These are phyloP conservation scores for Oncorhynchus masou DNA, from an alignment of 2,113 vertebrate species.

Conservation along the genomic window DNA sequence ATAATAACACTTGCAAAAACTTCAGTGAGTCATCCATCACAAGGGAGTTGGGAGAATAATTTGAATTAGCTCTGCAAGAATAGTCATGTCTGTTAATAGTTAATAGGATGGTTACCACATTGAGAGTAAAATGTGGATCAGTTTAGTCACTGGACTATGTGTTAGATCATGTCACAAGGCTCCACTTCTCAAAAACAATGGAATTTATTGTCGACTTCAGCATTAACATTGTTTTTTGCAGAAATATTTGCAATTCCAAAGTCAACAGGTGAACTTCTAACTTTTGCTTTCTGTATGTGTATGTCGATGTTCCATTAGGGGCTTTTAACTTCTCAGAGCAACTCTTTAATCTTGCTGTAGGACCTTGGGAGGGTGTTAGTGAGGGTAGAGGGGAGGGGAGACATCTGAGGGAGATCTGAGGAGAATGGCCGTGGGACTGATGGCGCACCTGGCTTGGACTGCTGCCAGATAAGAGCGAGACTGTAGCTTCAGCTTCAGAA, in stretches of 20 bases:
- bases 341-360: no score
- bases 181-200: no score
- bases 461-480: conserved; percentile 15
- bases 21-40: not conserved
- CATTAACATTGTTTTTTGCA: no score
- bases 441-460: not conserved
- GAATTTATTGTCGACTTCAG: no score
- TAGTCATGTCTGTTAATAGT: not conserved
- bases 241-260: no score
- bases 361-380: not conserved
- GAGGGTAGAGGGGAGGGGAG: not conserved
- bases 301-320: no score
- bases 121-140: not conserved
- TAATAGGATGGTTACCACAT: not conserved
- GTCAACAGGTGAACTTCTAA: no score
- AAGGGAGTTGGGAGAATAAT: not conserved
- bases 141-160: not conserved
- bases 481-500: not conserved
- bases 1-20: not conserved
- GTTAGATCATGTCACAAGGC: no score
- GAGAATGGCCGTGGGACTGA: not conserved
- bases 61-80: not conserved
- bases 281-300: no score
- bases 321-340: no score
- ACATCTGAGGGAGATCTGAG: not conserved